Evolutionary conservation across 2,888 invertebrate species (phyloP), one percentile per base, ranked within the genome.

Genomic region (Dasysyrphus albostriatus): DNA sequence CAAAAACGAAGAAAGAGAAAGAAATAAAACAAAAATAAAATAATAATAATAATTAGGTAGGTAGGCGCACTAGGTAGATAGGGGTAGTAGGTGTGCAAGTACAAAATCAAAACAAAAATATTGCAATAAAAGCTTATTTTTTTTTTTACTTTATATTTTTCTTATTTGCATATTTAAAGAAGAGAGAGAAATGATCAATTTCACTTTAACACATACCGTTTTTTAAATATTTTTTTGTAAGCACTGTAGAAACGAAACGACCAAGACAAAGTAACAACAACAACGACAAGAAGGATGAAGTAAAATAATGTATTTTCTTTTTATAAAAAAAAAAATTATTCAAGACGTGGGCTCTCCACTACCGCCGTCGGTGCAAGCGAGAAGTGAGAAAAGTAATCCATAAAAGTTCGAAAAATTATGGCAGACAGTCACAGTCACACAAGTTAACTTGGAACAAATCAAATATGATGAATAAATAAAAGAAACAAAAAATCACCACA

Each of bases 51-150:
- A 32, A 32, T 3, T 54, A 65, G 10, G 5, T n/a, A 32, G 39
- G 32, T 39, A n/a, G n/a, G n/a, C n/a, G n/a, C n/a, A 16, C 24
- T 24, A 3, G 24, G 24, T 3, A 70, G 29, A 16, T 37, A 16
- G 65, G 49, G 44, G 47, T 49, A 49, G 32, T 12, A 49, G 34
- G 67, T 34, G n/a, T 42, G 10, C 16, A 67, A 49, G 49, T 49
- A 49, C 67, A 34, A 67, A 73, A 83, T 78, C 83, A 83, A 78
- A 83, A 83, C 83, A 83, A 83, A 78, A 83, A 69, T 67, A 83
- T 74, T 83, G 83, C 83, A 83, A 83, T 73, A 56, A 83, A 83
- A 83, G 73, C 83, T 83, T 83, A 65, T 24, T 24, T n/a, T n/a
- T n/a, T n/a, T n/a, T n/a, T 70, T 75, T 70, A 39, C 61, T 47